Percentiles rank a stretch among this genome's conserved stretches.
These are phyloP conservation scores for Hycleus cichorii DNA, from an alignment of 1,140 invertebrate genomes.

Conservation along the genomic window DNA sequence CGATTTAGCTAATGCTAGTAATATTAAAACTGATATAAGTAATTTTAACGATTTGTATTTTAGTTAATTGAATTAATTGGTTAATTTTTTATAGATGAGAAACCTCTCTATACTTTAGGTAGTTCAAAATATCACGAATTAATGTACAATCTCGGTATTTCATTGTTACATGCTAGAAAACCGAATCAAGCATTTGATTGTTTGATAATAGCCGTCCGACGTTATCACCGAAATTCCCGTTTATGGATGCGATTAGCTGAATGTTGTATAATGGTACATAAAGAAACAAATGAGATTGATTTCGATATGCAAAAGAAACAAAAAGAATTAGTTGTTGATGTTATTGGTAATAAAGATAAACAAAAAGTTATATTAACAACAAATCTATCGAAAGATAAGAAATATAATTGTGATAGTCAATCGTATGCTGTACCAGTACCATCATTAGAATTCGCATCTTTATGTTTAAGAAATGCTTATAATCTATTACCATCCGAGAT, in stretches of 20 bases:
- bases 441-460: conserved; percentile 81
- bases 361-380: conserved; percentile 59
- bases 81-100: conserved; percentile 24
- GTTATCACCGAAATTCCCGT: conserved; percentile 79
- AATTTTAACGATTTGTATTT: not conserved
- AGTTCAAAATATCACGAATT: conserved; percentile 65
- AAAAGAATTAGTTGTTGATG: conserved; percentile 56
- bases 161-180: conserved; percentile 72
- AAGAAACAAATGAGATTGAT: conserved; percentile 61
- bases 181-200: conserved; percentile 83
- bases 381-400: conserved; percentile 49
- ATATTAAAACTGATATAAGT: conserved; percentile 26
- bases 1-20: conserved; percentile 48
- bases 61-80: not conserved
- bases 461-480: conserved; percentile 82
- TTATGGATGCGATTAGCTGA: conserved; percentile 91
- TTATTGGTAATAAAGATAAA: conserved; percentile 53
- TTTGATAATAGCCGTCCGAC: conserved; percentile 78
- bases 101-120: conserved; percentile 52
- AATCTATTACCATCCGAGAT: conserved; percentile 47
- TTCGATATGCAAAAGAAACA: conserved; percentile 55
- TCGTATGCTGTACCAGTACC: conserved; percentile 76
- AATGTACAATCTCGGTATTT: conserved; percentile 86
- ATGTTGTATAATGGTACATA: conserved; percentile 73
- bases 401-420: conserved; percentile 54